phyloP scores from a whole-genome alignment of 64 coral and sea anemone genomes.

The Porites lutea region DNA sequence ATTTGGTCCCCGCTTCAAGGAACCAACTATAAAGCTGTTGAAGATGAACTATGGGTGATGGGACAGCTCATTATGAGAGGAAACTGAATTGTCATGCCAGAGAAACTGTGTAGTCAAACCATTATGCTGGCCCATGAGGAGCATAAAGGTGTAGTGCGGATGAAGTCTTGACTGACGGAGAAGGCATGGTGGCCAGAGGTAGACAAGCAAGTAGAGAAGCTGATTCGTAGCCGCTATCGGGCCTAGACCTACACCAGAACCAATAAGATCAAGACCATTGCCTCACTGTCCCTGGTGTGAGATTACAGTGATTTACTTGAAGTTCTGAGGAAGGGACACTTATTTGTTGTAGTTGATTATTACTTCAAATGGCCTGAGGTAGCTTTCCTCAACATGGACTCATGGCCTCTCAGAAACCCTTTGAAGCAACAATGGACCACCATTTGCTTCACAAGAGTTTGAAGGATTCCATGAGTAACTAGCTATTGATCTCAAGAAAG shows the following conservation, averaged over 20 bases:
- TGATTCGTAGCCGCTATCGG: conserved; percentile 47
- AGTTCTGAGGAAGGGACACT: conserved; percentile 60
- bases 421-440: conserved; percentile 70
- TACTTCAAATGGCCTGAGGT: conserved; percentile 62
- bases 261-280: conserved; percentile 41
- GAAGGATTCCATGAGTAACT: conserved; percentile 42
- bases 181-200: conserved; percentile 68
- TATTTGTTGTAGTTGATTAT: conserved; percentile 65
- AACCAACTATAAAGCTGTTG: conserved; percentile 53
- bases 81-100: conserved; percentile 54
- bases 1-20: conserved; percentile 43
- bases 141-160: conserved; percentile 43
- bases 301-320: conserved; percentile 60
- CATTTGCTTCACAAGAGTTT: conserved; percentile 59
- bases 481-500: conserved; percentile 62
- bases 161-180: conserved; percentile 50
- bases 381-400: conserved; percentile 62
- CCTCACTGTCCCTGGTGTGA: conserved; percentile 60
- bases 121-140: conserved; percentile 51
- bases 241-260: conserved; percentile 63
- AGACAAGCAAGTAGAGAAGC: conserved; percentile 63
- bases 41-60: conserved; percentile 64
- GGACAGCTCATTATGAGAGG: conserved; percentile 70
- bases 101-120: conserved; percentile 52
- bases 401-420: conserved; percentile 67